phyloP scores from a whole-genome alignment of 2,113 vertebrate species.

The Ammodytes marinus region DNA sequence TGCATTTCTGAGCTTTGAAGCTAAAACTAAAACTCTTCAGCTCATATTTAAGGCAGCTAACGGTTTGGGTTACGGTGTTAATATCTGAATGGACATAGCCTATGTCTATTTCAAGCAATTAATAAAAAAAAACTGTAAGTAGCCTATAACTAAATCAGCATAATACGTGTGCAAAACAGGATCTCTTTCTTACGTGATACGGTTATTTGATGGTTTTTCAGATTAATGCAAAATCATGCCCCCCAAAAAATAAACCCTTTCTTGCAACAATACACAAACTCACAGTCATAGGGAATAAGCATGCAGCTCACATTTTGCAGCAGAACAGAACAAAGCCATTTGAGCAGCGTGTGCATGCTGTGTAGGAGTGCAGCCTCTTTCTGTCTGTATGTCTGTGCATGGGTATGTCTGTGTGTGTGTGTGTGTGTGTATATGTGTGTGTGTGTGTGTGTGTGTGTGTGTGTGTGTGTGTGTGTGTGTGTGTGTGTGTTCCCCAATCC shows the following conservation, averaged over 20 bases:
- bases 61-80: too few relatives aligned
- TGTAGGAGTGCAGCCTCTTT: slow-evolving; percentile 42
- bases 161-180: too few relatives aligned
- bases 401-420: neutral
- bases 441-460: slow-evolving; percentile 35
- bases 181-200: too few relatives aligned
- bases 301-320: slow-evolving; percentile 35
- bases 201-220: neutral
- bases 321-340: slow-evolving; percentile 65
- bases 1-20: too few relatives aligned
- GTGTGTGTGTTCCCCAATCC: slow-evolving; percentile 6
- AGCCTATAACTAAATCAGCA: too few relatives aligned
- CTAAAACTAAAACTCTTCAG: too few relatives aligned
- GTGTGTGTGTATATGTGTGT: slow-evolving; percentile 24
- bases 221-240: neutral
- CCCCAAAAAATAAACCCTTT: slow-evolving; percentile 2
- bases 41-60: too few relatives aligned
- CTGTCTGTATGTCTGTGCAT: neutral
- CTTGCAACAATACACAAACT: slow-evolving; percentile 25
- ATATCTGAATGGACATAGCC: too few relatives aligned
- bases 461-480: neutral
- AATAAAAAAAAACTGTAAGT: too few relatives aligned
- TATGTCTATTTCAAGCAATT: too few relatives aligned
- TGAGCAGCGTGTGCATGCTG: slow-evolving; percentile 33
- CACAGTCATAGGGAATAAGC: neutral